Evolutionary conservation across 2,113 vertebrate species (phyloP).

Genomic region (Lepisosteus osseus): DNA sequence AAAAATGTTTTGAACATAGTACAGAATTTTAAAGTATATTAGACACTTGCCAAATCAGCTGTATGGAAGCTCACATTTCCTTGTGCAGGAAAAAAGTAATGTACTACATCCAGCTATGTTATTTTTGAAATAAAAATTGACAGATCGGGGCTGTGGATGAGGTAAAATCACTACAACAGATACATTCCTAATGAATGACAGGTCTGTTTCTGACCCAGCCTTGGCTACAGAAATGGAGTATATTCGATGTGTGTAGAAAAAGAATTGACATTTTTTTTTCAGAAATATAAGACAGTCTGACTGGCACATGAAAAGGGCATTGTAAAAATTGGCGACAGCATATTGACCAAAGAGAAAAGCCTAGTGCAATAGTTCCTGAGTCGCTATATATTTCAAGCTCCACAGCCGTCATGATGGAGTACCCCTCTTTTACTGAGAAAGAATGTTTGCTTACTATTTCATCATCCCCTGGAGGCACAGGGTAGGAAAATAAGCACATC

Average conservation of each 20-base stretch:
- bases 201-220: slow-evolving; percentile 17
- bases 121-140: no score
- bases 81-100: no score
- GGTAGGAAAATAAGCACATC: slow-evolving; percentile 93
- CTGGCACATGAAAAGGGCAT: slow-evolving; percentile 27
- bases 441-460: slow-evolving; percentile 94
- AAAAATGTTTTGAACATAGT: no score
- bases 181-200: background rate
- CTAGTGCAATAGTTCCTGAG: slow-evolving; percentile 56
- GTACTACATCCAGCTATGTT: no score
- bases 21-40: no score
- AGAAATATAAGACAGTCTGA: slow-evolving; percentile 30
- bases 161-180: slow-evolving; percentile 1
- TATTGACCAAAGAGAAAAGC: slow-evolving; percentile 38
- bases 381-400: slow-evolving; percentile 61
- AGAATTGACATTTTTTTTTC: slow-evolving; percentile 6
- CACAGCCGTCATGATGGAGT: slow-evolving; percentile 78
- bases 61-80: no score
- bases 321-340: slow-evolving; percentile 16
- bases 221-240: no score
- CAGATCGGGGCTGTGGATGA: no score
- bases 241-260: no score
- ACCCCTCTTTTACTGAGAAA: slow-evolving; percentile 79
- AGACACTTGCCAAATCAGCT: no score
- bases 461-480: slow-evolving; percentile 87